Conservation (phyloP, 2,888 invertebrate species). For the Clusia tigrina region DNA sequence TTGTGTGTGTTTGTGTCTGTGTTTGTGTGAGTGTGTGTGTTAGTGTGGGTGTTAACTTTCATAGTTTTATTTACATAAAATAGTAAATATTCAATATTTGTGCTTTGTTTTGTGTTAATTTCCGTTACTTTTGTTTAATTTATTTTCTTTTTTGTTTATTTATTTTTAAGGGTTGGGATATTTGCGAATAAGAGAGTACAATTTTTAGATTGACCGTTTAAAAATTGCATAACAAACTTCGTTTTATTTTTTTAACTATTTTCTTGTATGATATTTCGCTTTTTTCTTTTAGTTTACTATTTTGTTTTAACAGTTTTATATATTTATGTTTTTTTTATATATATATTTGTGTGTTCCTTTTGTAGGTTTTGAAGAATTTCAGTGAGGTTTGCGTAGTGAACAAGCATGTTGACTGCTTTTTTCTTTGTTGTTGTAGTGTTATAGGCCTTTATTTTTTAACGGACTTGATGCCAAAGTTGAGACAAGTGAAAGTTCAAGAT, state of each 20-base stretch:
- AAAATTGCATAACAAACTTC: conserved; percentile 6
- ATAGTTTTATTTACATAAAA: background rate
- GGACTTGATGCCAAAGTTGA: background rate
- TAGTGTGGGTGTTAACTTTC: background rate
- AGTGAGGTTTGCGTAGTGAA: conserved; percentile 50
- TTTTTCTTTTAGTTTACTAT: conserved; percentile 24
- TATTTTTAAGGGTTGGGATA: conserved; percentile 18
- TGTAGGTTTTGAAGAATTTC: conserved; percentile 55
- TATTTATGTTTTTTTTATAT: background rate
- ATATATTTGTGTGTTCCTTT: background rate
- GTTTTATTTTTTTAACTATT: background rate
- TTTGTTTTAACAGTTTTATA: conserved; percentile 38
- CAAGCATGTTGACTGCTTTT: conserved; percentile 6
- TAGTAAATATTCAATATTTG: background rate
- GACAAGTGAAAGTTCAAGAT: background rate
- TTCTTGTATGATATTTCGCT: conserved; percentile 22
- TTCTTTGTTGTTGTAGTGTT: conserved; percentile 17
- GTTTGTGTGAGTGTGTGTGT: conserved; percentile 8
- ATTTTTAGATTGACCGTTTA: background rate
- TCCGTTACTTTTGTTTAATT: conserved; percentile 22
- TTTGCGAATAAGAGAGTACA: conserved; percentile 16
- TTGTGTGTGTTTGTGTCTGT: conserved; percentile 19
- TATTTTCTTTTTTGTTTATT: conserved; percentile 21
- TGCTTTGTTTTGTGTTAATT: conserved; percentile 8
- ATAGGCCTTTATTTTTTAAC: too few species aligned